Evolutionary conservation across 2,113 vertebrate genomes (phyloP).

Genomic region (Todiramphus saurophagus): DNA sequence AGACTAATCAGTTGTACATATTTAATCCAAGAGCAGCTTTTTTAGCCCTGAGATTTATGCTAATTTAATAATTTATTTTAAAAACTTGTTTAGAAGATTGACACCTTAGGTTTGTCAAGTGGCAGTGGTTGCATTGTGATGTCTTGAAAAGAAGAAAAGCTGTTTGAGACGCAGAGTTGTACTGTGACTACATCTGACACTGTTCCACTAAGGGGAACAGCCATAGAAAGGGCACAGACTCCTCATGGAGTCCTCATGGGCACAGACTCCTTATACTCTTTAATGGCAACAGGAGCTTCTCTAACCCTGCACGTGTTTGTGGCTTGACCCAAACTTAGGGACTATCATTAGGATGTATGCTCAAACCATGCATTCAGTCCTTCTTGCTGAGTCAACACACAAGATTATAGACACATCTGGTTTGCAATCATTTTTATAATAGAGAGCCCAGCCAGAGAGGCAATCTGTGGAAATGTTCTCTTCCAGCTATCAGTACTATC

Average conservation of each 20-base stretch:
- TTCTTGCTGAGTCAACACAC: not conserved
- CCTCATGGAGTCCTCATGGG: not conserved
- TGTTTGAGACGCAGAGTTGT: not conserved
- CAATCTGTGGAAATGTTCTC: not conserved
- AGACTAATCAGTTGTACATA: not conserved
- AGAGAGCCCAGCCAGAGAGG: not conserved
- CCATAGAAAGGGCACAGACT: rapidly evolving
- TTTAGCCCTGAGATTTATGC: not conserved
- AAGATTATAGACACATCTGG: not conserved
- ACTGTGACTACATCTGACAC: rapidly evolving
- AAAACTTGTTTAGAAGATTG: not conserved
- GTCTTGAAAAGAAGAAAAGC: not conserved
- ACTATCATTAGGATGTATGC: not conserved
- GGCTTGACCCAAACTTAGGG: not conserved
- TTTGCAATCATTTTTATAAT: not conserved
- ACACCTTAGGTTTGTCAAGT: not conserved
- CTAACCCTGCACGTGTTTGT: rapidly evolving
- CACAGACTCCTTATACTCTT: not conserved
- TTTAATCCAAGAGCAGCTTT: not conserved
- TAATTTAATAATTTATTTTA: slow-evolving; percentile 1
- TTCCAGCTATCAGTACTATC: not conserved
- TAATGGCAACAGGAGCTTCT: not conserved
- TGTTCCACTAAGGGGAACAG: not conserved
- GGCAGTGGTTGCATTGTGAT: not conserved
- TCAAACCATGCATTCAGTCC: rapidly evolving